Conservation (phyloP, 64 coral and sea anemone genomes). For the Platygyra sinensis region DNA sequence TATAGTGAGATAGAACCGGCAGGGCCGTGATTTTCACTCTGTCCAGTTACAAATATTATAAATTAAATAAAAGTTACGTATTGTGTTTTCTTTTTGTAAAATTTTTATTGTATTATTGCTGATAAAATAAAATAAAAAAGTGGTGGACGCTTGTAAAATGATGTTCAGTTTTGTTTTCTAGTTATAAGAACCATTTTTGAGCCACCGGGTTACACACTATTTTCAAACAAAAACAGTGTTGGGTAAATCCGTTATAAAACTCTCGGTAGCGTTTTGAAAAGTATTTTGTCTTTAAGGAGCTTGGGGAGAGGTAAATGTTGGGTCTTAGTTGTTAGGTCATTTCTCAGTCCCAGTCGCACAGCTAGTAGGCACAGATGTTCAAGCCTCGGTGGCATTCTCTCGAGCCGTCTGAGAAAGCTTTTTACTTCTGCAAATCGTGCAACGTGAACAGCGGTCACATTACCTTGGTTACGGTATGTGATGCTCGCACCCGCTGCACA, state of each 20-base stretch:
- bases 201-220: too few relatives aligned
- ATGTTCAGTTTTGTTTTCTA: too few relatives aligned
- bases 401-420: not conserved
- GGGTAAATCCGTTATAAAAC: not conserved
- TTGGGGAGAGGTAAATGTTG: slow-evolving; percentile 30
- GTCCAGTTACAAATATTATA: not conserved
- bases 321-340: not conserved
- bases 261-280: slow-evolving; percentile 49
- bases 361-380: slow-evolving; percentile 52
- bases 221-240: not conserved
- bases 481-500: slow-evolving; percentile 43
- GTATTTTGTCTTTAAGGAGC: slow-evolving; percentile 52
- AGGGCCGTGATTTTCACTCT: not conserved
- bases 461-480: not conserved
- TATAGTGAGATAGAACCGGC: not conserved
- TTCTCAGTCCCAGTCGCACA: slow-evolving; percentile 43
- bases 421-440: not conserved
- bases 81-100: not conserved
- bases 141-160: too few relatives aligned
- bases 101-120: not conserved
- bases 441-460: slow-evolving; percentile 27
- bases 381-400: slow-evolving; percentile 1
- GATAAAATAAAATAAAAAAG: too few relatives aligned
- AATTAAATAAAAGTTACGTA: not conserved
- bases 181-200: too few relatives aligned